Evolutionary conservation across 2,797 vertebrate species (phyloP).

Genomic region (Leptoclinus maculatus): DNA sequence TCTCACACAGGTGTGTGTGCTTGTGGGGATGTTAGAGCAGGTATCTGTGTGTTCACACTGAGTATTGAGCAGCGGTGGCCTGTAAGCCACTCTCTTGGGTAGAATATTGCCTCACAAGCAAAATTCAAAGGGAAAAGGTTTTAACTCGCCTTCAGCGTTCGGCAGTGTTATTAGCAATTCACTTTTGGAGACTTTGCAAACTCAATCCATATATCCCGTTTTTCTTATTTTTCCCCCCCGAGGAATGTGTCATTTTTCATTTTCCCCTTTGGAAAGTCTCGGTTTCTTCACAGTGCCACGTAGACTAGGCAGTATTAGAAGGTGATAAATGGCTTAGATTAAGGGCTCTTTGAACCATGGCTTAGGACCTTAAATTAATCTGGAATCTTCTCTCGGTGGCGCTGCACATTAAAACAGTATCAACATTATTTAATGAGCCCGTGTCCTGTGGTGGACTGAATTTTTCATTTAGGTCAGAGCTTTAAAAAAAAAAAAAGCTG

Average conservation of each 20-base stretch:
- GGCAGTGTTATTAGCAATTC: slow-evolving; percentile 74
- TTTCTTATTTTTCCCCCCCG: slow-evolving; percentile 54
- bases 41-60: not conserved
- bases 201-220: slow-evolving; percentile 62
- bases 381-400: slow-evolving; percentile 30
- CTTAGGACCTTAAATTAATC: slow-evolving; percentile 51
- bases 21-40: not conserved
- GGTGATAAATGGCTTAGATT: slow-evolving; percentile 54
- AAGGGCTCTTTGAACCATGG: slow-evolving; percentile 44
- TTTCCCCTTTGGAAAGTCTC: slow-evolving; percentile 37
- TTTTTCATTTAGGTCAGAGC: slow-evolving; percentile 69
- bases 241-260: slow-evolving; percentile 64
- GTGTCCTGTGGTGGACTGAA: slow-evolving; percentile 48
- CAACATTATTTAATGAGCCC: slow-evolving; percentile 72
- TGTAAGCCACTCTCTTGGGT: slow-evolving; percentile 56
- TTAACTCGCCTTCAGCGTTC: slow-evolving; percentile 71
- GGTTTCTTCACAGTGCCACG: slow-evolving; percentile 26
- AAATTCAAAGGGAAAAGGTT: slow-evolving; percentile 76
- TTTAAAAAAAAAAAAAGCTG: not conserved
- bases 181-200: slow-evolving; percentile 65
- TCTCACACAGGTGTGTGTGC: not conserved
- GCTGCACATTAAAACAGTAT: slow-evolving; percentile 65
- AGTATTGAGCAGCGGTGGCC: slow-evolving; percentile 57
- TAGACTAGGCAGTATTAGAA: slow-evolving; percentile 41
- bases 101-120: slow-evolving; percentile 77